Conservation (phyloP, 2,113 vertebrate genomes). For the Phycodurus eques region DNA sequence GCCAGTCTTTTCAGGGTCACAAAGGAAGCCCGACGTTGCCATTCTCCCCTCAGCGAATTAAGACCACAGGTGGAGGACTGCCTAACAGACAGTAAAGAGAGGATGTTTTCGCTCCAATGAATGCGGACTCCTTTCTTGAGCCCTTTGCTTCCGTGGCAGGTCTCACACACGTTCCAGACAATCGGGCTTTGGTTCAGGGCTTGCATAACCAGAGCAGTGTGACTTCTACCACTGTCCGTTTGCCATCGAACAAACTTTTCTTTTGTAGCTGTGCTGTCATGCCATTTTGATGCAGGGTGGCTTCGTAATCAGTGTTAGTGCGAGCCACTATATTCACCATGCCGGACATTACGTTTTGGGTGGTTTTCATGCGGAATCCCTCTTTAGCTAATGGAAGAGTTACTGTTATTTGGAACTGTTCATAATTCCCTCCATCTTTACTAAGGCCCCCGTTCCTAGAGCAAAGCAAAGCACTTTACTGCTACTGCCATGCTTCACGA, state of each 20-base stretch:
- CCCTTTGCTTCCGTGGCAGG: conserved; percentile 33
- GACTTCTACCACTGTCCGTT: conserved; percentile 21
- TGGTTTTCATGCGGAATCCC: no score
- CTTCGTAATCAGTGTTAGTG: neutral
- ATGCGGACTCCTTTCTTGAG: conserved; percentile 44
- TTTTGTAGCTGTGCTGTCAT: neutral
- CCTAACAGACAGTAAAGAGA: conserved; percentile 10
- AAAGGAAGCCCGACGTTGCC: conserved; percentile 34
- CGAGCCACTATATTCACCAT: no score
- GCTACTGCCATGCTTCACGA: no score
- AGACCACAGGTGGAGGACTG: conserved; percentile 38
- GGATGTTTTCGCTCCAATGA: conserved; percentile 52
- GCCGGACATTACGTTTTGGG: no score
- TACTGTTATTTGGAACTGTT: no score
- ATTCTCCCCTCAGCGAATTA: conserved; percentile 34
- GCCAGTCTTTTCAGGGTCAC: conserved; percentile 26
- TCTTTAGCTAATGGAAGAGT: no score
- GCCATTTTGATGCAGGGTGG: neutral
- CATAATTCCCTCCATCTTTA: no score
- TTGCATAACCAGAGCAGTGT: conserved; percentile 51
- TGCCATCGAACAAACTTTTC: neutral
- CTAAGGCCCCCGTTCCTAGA: no score
- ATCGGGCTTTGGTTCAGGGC: conserved; percentile 33
- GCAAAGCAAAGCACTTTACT: no score
- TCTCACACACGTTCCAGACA: conserved; percentile 25